Percentiles rank a stretch among this genome's conserved stretches.
phyloP scores from a whole-genome alignment of 2,797 vertebrate genomes.

The Varecia variegata region DNA sequence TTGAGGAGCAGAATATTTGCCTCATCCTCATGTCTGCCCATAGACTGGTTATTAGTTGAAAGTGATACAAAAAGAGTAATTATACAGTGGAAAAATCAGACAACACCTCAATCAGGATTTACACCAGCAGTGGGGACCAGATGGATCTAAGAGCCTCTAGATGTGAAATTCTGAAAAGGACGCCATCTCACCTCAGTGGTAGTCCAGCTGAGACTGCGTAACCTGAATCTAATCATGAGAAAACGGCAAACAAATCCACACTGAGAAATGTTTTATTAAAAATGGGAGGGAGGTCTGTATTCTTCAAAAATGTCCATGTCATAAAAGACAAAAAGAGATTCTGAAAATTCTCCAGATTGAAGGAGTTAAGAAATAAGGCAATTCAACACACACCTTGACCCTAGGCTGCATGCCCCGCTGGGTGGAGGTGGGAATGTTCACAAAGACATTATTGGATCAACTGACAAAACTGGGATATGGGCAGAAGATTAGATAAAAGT shows the following conservation, averaged over 20 bases:
- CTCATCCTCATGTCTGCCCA: fast-evolving
- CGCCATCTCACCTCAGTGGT: fast-evolving
- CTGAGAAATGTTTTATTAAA: background rate
- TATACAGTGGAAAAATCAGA: background rate
- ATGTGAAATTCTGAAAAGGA: background rate
- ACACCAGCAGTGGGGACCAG: too few species aligned
- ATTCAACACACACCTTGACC: too few species aligned
- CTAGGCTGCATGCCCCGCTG: too few species aligned
- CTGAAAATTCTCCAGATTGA: background rate
- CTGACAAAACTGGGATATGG: background rate
- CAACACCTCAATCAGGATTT: background rate
- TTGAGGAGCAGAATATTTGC: fast-evolving
- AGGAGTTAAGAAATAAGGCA: background rate
- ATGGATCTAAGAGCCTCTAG: background rate
- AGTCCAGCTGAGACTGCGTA: background rate
- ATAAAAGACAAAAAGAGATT: background rate
- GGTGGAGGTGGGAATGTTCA: fast-evolving
- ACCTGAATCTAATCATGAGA: background rate
- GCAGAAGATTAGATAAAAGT: background rate
- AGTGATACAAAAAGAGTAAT: background rate
- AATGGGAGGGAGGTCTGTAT: background rate
- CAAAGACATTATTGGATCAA: background rate
- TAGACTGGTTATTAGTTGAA: too few species aligned
- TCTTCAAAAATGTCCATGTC: background rate
- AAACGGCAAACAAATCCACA: background rate